Evolutionary conservation across 2,888 invertebrate genomes (phyloP), one percentile per base, ranked within the genome.

Genomic region (Netelia inedita): DNA sequence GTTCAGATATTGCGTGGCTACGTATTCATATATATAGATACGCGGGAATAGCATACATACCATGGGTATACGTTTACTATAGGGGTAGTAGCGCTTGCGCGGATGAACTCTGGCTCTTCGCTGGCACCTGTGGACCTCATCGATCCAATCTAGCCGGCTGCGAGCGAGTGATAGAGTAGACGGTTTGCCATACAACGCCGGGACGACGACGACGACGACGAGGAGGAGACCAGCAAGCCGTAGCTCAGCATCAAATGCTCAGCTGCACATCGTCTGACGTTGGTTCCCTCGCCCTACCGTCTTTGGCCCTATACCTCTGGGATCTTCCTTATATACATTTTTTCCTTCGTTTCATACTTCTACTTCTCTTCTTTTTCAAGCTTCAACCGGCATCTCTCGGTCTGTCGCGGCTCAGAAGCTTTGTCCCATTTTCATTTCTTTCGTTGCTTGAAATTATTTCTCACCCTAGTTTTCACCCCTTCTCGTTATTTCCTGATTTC

Each of bases 91-190:
- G 90, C 93, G 93, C 93, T 89, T 93, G 93, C 93, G 93, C 93
- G 90, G 87, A 89, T 88, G 86, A 88, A 87, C 88, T 85, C 69
- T 87, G 87, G 87, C 88, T 76, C 74, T 83, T 82, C 68, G 79
- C 90, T 88, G 89, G 93, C 93, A 93, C 93, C 93, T 93, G 93
- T 93, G 92, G 93, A 93, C 93, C 91, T 90, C 92, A 93, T 93
- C 93, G 93, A 93, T 93, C 93, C 90, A 79, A 88, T 82, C 75
- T 85, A 84, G 88, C 83, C 87, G 89, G 87, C 87, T 89, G 72
- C 59, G 57, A 85, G 83, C 80, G 82, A 79, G 57, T 69, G 74
- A 71, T 57, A 68, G 46, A 65, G 72, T 41, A 61, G 75, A 75
- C n/a, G 65, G 73, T 65, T 46, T 28, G 65, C 65, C 43, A 53